Evolutionary conservation across 2,113 vertebrate genomes (phyloP), one percentile per base, ranked within the genome.

Genomic region (Leucosticte australis): DNA sequence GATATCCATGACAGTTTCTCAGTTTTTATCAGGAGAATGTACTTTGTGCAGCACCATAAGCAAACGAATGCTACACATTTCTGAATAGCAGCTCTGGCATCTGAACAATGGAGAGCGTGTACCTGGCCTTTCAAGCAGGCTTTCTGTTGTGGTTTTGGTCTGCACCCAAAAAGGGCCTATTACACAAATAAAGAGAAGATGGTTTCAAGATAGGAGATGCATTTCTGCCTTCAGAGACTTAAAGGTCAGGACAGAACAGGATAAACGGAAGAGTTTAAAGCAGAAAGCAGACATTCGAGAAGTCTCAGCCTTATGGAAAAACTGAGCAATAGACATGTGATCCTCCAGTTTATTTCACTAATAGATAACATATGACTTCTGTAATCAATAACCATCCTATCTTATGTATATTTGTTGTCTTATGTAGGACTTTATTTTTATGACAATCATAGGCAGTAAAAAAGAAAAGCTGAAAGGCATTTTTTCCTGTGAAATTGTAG

Each of bases 251-350:
- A 87, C 15, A 95, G 85, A 81, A 90, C 4, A 95, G 81, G 41
- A 84, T 80, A 95, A 94, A 90, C 0, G 37, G 55, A 93, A 83
- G 87, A 87, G 64, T 69, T 89, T 63, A 91, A 94, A 94, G 69
- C 64, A 63, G 80, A 95, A 46, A 84, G 53, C 57, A 93, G 93
- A 87, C 63, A 90, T 92, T 79, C 9, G 63, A 94, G 87, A 90
- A 73, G 68, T 67, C 83, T 92, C 64, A 78, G 7, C 76, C 41
- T 84, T 82, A 82, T 31, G 83, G 94, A 91, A 92, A 97, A 95
- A 76, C 37, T 89, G 76, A 95, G 87, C 64, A 79, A 80, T 1
- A 77, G 67, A 18, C 49, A 83, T 64, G 55, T 49, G 71, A 88
- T 84, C 37, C 57, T 95, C 52, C 77, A 44, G 59, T 74, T 87